Evolutionary conservation across 2,888 invertebrate species (phyloP).

Genomic region (Smittia aterrima): DNA sequence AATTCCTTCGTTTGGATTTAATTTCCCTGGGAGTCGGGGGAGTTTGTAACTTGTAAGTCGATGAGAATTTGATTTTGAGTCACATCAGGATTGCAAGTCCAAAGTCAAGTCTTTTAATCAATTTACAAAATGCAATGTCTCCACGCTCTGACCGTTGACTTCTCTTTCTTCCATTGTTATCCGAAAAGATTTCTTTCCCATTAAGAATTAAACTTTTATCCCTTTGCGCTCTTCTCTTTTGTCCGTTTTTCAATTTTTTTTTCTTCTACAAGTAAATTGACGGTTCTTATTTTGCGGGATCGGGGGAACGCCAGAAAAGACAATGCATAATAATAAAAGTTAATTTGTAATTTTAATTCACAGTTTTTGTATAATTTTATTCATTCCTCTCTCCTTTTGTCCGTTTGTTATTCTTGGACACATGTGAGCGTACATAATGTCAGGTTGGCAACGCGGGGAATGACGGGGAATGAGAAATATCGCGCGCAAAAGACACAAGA

Average conservation of each 20-base stretch:
- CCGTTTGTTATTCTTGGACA: slow-evolving; percentile 11
- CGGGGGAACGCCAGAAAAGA: slow-evolving; percentile 13
- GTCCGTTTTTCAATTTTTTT: slow-evolving; percentile 12
- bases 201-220: not conserved
- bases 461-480: not conserved
- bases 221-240: not conserved
- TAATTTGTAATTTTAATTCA: slow-evolving; percentile 25
- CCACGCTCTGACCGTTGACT: not conserved
- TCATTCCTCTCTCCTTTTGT: slow-evolving; percentile 7
- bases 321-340: slow-evolving; percentile 25
- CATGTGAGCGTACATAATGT: slow-evolving; percentile 1
- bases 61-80: too few relatives aligned
- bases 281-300: slow-evolving; percentile 5
- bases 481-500: slow-evolving; percentile 16
- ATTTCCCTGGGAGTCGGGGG: not conserved
- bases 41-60: too few relatives aligned
- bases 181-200: not conserved
- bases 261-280: not conserved
- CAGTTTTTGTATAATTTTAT: slow-evolving; percentile 13
- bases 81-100: too few relatives aligned
- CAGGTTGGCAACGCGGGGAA: slow-evolving; percentile 21
- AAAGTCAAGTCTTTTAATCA: too few relatives aligned
- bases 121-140: too few relatives aligned
- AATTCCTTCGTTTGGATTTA: not conserved
- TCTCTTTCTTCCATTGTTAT: not conserved